Evolutionary conservation across 2,888 invertebrate species (phyloP).

Genomic region (Nymphalis c-album): DNA sequence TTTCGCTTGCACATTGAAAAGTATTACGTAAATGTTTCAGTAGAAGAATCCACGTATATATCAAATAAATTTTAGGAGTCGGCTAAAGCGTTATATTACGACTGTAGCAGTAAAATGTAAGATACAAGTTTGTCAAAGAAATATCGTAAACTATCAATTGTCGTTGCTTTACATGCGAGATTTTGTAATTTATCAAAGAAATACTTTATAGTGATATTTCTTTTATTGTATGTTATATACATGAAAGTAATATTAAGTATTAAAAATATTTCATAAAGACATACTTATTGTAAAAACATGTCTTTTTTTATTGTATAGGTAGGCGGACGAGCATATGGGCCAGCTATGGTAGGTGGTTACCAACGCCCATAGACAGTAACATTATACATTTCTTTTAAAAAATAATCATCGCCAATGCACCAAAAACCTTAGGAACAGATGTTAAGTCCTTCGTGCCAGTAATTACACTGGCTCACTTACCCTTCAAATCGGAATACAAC

Average conservation of each 20-base stretch:
- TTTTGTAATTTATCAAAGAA: not conserved
- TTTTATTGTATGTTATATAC: too few relatives aligned
- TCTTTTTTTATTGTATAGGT: too few relatives aligned
- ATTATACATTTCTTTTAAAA: too few relatives aligned
- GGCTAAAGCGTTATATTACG: conserved; percentile 25
- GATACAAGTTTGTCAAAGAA: conserved; percentile 25
- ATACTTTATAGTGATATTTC: not conserved
- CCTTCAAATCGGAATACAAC: too few relatives aligned
- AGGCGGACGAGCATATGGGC: too few relatives aligned
- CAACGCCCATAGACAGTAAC: too few relatives aligned
- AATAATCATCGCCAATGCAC: too few relatives aligned
- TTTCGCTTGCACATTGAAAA: conserved; percentile 17
- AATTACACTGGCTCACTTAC: too few relatives aligned
- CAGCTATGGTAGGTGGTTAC: too few relatives aligned
- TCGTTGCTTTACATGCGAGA: not conserved
- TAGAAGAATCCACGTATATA: conserved; percentile 29
- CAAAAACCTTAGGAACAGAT: too few relatives aligned
- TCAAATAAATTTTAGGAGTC: conserved; percentile 34
- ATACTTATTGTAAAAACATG: not conserved
- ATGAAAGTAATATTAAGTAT: too few relatives aligned
- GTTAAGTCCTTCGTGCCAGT: too few relatives aligned
- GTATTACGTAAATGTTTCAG: conserved; percentile 27
- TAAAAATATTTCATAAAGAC: not conserved
- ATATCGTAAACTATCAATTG: conserved; percentile 4
- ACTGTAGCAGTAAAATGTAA: conserved; percentile 24